Base-by-base conservation (phyloP, 2,113 vertebrate genomes). In the Dasyurus viverrinus region DNA sequence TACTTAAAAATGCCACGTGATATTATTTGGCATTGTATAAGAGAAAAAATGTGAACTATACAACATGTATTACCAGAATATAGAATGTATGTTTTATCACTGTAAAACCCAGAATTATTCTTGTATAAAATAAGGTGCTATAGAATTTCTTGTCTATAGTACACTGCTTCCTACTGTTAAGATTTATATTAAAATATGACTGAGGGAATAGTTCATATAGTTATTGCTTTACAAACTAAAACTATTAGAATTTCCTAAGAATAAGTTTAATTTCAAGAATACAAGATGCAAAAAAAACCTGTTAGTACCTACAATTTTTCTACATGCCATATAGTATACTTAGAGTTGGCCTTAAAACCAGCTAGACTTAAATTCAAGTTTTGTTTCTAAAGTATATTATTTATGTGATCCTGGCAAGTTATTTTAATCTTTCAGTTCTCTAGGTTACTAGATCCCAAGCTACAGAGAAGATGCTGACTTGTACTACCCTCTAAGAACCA, bases 201-300 rank as follows among this genome's bases (percentile, higher is more conserved):
- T 93, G 2, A 94, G 90, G 25, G 9, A 25, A 90, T 2, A 96
- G 9, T 25, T 57, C 55, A 57, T 27, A 57, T 23, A 8, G 8
- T 57, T 27, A 57, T 57, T 25, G 26, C 25, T 57, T 57, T 57
- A 57, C 26, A 27, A 57, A 26, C 55, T 57, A 10, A 57, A 57
- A 57, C 25, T 26, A 26, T 90, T 93, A 92, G 95, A 93, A 92
- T 90, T 90, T 91, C 93, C 90, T 90, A 52, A 93, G 95, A 95
- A 95, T 54, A 50, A 27, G 84, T 94, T 95, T 93, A 22, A 97
- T 46, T 91, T 93, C 94, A 92, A 89, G 53, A 19, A 14, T 0
- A 57, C 0, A 95, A 19, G 8, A 93, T 46, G 8, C 53, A 90
- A 95, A 48, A 48, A 47, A 90, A n/a, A 93, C 46, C 8, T 55